Base-by-base conservation (phyloP, 2,888 invertebrate species). In the Leptinotarsa peninsularis region DNA sequence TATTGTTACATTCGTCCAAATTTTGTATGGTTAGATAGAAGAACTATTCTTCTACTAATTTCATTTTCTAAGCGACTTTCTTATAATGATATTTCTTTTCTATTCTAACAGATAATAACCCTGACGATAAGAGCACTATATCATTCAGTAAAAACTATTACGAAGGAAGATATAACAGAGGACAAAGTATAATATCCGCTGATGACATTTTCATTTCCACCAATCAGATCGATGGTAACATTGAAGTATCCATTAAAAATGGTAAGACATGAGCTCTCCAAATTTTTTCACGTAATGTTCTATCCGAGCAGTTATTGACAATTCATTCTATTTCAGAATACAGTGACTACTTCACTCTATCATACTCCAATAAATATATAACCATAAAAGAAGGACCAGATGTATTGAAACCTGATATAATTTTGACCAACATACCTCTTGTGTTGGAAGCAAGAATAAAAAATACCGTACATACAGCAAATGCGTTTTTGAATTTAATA, bases 401-500 rank as follows among this genome's bases (percentile, higher is more conserved):
- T 27, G 15, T 60, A 10, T 49, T 73, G 2, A 33, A 33, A 21
- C 71, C 76, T 7, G 13, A 43, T 5, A 21, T 4, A 50, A 18
- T 13, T 5, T 13, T 60, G 17, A 21, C 74, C 17, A 69, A 56
- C 21, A 18, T 76, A 43, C 17, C 76, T 21, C 18, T 76, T 14
- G 4, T 58, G 33, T 50, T 76, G 3, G 49, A 17, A 18, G 76
- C 69, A n/a, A 49, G 50, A 50, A 56, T 74, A 27, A 52, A 54
- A 69, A 50, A 63, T n/a, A 67, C 76, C n/a, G 17, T 50, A 3
- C 49, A 52, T 49, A 67, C 49, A 14, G n/a, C 72, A 18, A 63
- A 23, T 4, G 56, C 74, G 33, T 43, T 76, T n/a, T 21, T 76
- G 1, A 76, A 74, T 27, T 69, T 76, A 56, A 52, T 49, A 66